Evolutionary conservation across 2,888 invertebrate species (phyloP).

Genomic region (Ophioninae sp.): DNA sequence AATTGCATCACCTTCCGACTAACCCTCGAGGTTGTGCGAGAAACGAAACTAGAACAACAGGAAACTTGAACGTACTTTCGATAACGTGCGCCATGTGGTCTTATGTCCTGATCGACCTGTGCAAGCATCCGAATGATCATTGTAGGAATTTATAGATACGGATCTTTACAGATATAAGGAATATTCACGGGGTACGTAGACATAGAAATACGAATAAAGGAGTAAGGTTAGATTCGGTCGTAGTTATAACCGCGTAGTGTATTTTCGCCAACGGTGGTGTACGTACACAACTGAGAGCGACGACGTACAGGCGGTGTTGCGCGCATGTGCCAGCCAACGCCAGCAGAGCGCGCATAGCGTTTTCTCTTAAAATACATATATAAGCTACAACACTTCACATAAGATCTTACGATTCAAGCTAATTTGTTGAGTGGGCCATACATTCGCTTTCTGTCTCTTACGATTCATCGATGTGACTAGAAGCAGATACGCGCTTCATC

Average conservation of each 20-base stretch:
- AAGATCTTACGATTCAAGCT: constrained; percentile 37
- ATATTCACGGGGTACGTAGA: constrained; percentile 6
- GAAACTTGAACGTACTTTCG: not conserved
- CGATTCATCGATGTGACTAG: not conserved
- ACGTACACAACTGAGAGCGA: constrained; percentile 33
- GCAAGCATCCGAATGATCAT: not conserved
- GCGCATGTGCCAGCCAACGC: constrained; percentile 56
- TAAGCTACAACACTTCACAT: constrained; percentile 17
- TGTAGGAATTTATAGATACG: not conserved
- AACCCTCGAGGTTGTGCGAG: too few relatives aligned
- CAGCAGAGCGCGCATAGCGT: constrained; percentile 48
- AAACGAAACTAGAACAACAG: too few relatives aligned
- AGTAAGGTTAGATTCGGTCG: constrained; percentile 42
- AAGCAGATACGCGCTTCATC: not conserved
- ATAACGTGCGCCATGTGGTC: not conserved
- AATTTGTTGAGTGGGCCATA: not conserved
- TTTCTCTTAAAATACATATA: constrained; percentile 24
- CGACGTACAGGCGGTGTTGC: constrained; percentile 7
- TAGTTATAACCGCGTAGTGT: constrained; percentile 29
- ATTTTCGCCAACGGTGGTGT: constrained; percentile 24
- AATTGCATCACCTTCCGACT: not conserved
- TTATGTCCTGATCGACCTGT: not conserved
- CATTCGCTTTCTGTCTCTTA: not conserved
- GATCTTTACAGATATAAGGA: too few relatives aligned
- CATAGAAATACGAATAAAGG: not conserved